A percentile compares a stretch with the other conserved stretches of the same genome.
These are phyloP conservation scores for Cairina moschata DNA, from an alignment of 2,113 vertebrate species.

Conservation along the genomic window DNA sequence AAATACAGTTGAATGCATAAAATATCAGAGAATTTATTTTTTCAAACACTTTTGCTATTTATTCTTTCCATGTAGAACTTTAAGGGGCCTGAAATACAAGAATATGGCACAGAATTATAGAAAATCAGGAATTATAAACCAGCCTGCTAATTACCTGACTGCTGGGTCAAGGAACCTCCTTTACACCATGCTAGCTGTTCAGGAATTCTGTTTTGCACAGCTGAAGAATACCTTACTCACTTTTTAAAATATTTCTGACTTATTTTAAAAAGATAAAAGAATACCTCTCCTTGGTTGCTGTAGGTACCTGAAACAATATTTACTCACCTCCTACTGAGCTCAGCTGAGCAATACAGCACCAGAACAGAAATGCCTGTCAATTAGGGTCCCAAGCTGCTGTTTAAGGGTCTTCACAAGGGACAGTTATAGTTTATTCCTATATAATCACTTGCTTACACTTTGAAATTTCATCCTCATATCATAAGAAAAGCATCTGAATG, in stretches of 20 bases:
- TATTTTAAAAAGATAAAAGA: not conserved
- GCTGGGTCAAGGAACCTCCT: not conserved
- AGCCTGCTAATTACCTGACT: not conserved
- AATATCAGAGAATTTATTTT: not conserved
- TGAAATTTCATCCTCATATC: constrained; percentile 29
- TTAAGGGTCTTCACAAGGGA: not conserved
- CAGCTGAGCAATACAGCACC: not conserved
- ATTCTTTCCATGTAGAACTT: not conserved
- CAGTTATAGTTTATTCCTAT: not conserved
- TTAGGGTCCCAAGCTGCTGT: not conserved
- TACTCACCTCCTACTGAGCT: constrained; percentile 9
- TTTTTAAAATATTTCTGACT: constrained; percentile 4
- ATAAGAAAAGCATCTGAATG: constrained; percentile 29
- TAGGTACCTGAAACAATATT: constrained; percentile 3
- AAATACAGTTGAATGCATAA: not conserved
- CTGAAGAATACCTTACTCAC: not conserved
- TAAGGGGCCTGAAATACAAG: not conserved
- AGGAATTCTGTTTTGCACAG: not conserved
- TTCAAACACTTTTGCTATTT: not conserved
- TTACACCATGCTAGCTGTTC: not conserved
- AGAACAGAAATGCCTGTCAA: constrained; percentile 4
- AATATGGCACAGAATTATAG: not conserved
- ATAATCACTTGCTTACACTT: not conserved
- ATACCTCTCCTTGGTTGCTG: not conserved
- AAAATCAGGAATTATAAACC: not conserved